Evolutionary conservation across 2,888 invertebrate species (phyloP).

Genomic region (Ptycholaimellus sp.): DNA sequence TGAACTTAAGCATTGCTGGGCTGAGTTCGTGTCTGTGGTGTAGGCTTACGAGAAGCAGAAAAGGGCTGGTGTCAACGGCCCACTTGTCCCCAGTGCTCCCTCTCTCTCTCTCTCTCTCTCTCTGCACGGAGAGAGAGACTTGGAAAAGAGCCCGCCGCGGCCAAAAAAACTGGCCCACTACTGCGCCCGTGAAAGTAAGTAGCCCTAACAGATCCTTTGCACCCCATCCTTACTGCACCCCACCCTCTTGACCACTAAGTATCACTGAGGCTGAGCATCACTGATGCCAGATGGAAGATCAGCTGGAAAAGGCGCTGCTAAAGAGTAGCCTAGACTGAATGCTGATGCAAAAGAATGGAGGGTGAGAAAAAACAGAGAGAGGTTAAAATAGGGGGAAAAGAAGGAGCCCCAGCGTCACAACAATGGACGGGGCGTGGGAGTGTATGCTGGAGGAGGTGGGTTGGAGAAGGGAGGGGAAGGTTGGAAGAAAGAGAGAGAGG

Average conservation of each 20-base stretch:
- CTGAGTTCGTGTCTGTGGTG: no score
- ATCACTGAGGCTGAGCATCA: no score
- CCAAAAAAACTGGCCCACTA: background rate
- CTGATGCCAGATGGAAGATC: no score
- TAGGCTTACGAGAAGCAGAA: no score
- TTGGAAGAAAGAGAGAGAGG: slow-evolving; percentile 1
- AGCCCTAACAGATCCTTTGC: no score
- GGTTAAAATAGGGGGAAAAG: background rate
- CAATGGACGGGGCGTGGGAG: background rate
- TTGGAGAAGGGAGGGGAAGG: background rate
- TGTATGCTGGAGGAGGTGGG: background rate
- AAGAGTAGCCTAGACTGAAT: background rate
- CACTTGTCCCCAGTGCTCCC: no score
- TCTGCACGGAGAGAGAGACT: slow-evolving; percentile 2
- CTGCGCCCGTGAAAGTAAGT: no score
- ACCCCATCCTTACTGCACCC: no score
- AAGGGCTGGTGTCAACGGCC: no score
- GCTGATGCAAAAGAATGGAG: background rate
- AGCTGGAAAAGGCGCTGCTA: background rate
- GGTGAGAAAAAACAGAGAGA: background rate
- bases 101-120: no score
- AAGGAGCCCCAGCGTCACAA: background rate
- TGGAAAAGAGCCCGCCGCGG: slow-evolving; percentile 2
- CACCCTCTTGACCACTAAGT: no score
- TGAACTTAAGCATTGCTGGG: no score